Percentiles rank a stretch among this genome's conserved stretches.
phyloP scores from a whole-genome alignment of 2,113 vertebrate species.

The Hypanus sabinus region DNA sequence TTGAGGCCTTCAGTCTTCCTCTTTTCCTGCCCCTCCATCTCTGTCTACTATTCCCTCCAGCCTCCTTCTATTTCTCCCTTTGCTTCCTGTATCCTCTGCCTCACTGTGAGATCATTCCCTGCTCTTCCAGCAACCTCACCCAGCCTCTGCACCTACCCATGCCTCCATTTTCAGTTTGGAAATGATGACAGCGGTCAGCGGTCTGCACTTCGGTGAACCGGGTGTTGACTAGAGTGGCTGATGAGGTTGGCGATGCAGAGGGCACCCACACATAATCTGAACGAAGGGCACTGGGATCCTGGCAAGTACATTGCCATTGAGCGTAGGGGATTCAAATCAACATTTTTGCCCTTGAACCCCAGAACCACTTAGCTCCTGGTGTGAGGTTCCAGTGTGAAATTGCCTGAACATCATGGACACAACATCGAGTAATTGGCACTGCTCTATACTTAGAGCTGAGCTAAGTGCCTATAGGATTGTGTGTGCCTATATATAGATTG shows the following conservation, averaged over 20 bases:
- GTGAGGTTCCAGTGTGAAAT: neutral
- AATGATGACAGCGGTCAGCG: no score
- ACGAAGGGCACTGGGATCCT: neutral
- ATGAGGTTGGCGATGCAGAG: neutral
- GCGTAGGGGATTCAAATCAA: neutral
- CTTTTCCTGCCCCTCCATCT: no score
- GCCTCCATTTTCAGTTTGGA: no score
- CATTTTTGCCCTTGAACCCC: neutral
- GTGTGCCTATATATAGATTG: slow-evolving; percentile 1
- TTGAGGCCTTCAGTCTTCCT: no score
- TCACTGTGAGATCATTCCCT: no score
- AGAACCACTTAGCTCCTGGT: neutral
- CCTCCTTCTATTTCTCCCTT: no score
- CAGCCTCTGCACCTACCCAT: no score
- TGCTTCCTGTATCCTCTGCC: no score
- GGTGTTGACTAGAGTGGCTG: neutral
- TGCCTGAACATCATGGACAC: neutral
- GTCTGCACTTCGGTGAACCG: neutral
- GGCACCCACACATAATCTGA: no score
- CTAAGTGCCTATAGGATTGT: slow-evolving; percentile 16
- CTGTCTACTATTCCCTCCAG: no score
- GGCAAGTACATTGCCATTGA: neutral
- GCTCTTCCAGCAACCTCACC: no score
- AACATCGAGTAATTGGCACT: neutral
- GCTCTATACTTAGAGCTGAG: slow-evolving; percentile 24